Evolutionary conservation across 2,888 invertebrate genomes (phyloP), one percentile per base, ranked within the genome.

Genomic region (Sceliomorpha sp.): DNA sequence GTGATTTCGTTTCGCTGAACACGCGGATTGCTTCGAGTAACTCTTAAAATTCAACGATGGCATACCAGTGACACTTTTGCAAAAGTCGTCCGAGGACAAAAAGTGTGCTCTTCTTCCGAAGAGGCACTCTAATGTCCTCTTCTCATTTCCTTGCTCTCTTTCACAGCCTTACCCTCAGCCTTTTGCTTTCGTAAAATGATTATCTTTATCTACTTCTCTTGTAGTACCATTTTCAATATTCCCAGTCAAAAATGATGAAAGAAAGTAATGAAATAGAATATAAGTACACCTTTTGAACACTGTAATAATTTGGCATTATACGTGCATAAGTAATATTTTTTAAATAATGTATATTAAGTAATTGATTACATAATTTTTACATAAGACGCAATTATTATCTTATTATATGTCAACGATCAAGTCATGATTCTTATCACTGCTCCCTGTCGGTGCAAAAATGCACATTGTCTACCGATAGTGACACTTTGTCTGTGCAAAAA

Each of bases 31-130:
- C 69, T 67, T 70, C 67, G 70, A 71, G 73, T 66, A 60, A 71
- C 73, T 71, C 72, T 71, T 73, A 67, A 71, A 71, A 69, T 63
- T 72, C 72, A 69, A 72, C 66, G 74, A 74, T 64, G 67, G 66
- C 60, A 63, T 58, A 60, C 47, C 53, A 36, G 34, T 53, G 29
- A 50, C 27, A 50, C 56, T 70, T 67, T 67, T 53, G 62, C 67
- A 32, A 67, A 62, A 62, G 53, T 63, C 60, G 53, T 59, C 29
- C 64, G 45, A 39, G 59, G 67, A 68, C 60, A 72, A 73, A 72
- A 64, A 70, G 60, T 60, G 36, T 12, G 58, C 73, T 66, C 64
- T 58, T 68, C 58, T 51, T 66, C 64, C 64, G 68, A 73, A 68
- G 58, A 56, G 70, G 63, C 66, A 72, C 70, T 73, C 67, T 73